phyloP scores from a whole-genome alignment of 2,888 invertebrate species.

The Rhabditophanes sp. region DNA sequence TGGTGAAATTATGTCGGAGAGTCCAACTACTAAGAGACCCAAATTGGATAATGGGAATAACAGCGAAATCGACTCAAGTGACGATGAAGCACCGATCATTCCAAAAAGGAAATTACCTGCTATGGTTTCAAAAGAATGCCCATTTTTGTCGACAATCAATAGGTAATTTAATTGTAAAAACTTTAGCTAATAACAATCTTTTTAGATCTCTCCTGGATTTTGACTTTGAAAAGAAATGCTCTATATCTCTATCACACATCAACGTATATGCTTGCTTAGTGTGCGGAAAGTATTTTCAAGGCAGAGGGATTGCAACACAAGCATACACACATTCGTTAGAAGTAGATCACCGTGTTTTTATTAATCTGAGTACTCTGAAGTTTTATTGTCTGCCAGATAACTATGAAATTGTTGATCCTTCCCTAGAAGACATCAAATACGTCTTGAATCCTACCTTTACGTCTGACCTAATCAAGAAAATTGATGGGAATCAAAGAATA shows the following conservation, averaged over 20 bases:
- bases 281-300: constrained; percentile 95
- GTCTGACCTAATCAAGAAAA: constrained; percentile 60
- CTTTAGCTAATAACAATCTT: too few relatives aligned
- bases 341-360: constrained; percentile 88
- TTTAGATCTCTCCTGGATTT: constrained; percentile 73
- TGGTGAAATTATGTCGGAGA: too few relatives aligned
- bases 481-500: constrained; percentile 66
- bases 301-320: constrained; percentile 89
- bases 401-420: constrained; percentile 90
- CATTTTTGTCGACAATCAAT: background rate
- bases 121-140: background rate
- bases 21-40: too few relatives aligned
- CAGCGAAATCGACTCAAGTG: too few relatives aligned
- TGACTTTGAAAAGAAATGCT: constrained; percentile 97
- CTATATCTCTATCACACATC: constrained; percentile 85
- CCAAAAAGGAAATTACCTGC: constrained; percentile 1
- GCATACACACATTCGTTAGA: constrained; percentile 97
- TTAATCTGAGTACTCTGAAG: constrained; percentile 83
- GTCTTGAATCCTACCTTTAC: constrained; percentile 91
- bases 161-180: background rate
- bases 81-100: background rate
- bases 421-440: constrained; percentile 89
- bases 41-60: too few relatives aligned
- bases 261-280: constrained; percentile 98
- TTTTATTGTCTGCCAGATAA: constrained; percentile 98